Evolutionary conservation across 2,797 vertebrate genomes (phyloP).

Genomic region (Gallinago solitaria): DNA sequence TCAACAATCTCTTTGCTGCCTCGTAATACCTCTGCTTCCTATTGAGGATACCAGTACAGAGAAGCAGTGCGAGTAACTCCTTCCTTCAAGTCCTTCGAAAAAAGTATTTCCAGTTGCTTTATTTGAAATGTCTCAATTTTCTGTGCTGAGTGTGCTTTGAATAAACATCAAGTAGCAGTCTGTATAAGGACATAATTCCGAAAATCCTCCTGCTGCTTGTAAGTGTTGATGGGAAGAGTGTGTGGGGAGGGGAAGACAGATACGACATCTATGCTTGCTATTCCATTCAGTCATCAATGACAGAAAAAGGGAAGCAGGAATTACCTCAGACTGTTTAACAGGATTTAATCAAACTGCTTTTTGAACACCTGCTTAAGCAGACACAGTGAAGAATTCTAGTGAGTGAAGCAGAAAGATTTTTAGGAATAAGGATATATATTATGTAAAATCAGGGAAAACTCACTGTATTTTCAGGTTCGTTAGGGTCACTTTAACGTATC

Average conservation of each 20-base stretch:
- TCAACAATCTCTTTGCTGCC: background rate
- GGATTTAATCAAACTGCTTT: background rate
- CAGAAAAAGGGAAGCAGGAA: background rate
- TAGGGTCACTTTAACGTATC: background rate
- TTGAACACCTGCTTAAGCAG: background rate
- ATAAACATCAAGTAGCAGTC: background rate
- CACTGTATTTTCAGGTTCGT: background rate
- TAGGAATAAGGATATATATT: background rate
- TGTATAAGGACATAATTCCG: background rate
- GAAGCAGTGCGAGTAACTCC: background rate
- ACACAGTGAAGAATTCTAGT: background rate
- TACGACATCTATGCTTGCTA: background rate
- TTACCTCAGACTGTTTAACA: background rate
- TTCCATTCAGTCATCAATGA: background rate
- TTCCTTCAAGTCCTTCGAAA: background rate
- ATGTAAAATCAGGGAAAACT: background rate
- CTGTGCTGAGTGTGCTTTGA: background rate
- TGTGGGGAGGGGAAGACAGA: background rate
- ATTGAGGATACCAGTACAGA: background rate
- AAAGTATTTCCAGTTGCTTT: background rate
- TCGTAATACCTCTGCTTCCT: background rate
- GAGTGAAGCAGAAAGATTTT: background rate
- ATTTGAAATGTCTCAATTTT: background rate
- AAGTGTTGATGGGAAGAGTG: background rate
- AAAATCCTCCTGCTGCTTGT: background rate